These are phyloP conservation scores for Drosophila leonis DNA, from an alignment of 2,888 invertebrate species.

Conservation along the genomic window DNA sequence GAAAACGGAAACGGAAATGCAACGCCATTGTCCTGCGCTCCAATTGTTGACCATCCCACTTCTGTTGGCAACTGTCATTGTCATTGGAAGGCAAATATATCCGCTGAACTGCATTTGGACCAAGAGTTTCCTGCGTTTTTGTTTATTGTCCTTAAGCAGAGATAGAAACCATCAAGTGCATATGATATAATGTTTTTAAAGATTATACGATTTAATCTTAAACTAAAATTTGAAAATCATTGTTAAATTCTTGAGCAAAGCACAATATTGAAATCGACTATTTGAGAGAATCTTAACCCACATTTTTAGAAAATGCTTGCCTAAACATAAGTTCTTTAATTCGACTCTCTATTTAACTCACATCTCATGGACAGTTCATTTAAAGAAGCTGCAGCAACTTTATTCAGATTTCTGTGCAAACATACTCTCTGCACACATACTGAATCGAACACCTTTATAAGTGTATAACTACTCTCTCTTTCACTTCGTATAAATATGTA, in stretches of 20 bases:
- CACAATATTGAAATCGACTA: not conserved
- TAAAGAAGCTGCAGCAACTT: conserved; percentile 35
- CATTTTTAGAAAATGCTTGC: too few relatives aligned
- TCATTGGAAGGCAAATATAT: conserved; percentile 65
- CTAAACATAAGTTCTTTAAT: not conserved
- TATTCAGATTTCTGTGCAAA: conserved; percentile 28
- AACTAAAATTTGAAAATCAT: not conserved
- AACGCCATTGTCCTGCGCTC: conserved; percentile 63
- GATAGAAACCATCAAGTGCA: not conserved
- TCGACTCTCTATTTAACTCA: not conserved
- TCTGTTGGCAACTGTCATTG: conserved; percentile 20
- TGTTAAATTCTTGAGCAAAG: too few relatives aligned
- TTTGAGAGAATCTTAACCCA: not conserved
- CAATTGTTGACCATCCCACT: conserved; percentile 27
- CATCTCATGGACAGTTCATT: conserved; percentile 38
- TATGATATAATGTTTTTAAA: not conserved
- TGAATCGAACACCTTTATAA: not conserved
- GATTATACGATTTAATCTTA: not conserved
- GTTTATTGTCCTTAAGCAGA: conserved; percentile 12
- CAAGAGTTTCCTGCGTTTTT: conserved; percentile 34
- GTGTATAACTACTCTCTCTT: not conserved
- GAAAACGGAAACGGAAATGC: conserved; percentile 74
- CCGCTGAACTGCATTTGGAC: conserved; percentile 59
- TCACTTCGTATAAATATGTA: conserved; percentile 37
- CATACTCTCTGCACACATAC: conserved; percentile 1